Base-by-base conservation (phyloP, 1,140 invertebrate species). In the Berghia stephanieae region DNA sequence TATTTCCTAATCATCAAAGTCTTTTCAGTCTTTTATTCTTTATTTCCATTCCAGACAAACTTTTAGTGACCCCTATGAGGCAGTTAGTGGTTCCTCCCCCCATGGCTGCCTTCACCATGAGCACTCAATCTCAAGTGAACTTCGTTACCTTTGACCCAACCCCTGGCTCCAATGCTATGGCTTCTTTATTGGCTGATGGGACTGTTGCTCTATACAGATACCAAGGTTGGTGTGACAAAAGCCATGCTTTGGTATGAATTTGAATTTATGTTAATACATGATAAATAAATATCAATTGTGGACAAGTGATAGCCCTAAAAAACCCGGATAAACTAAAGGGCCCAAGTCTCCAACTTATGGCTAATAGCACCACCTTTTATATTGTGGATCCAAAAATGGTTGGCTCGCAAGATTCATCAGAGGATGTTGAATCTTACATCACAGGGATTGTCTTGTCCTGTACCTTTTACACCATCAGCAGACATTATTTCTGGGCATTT, bases 51-150 rank as follows among this genome's bases (percentile, higher is more conserved):
- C 40, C 79, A 86, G 92, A 91, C 63, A 92, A 92, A 82, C 75
- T 94, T 27, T 87, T 94, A 31, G 63, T 96, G 36, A 96, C 95
- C 16, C 91, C 92, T 63, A 95, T 96, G 82, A 91, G 92, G 81
- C 85, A 92, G 73, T 91, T 92, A 68, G 90, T 95, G 38, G 91
- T 96, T 8, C 96, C 96, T 52, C 96, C 96, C 5, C 96, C 96
- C 63, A 94, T 96, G 94, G 91, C 91, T 63, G 93, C 93, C 55
- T 91, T 92, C 75, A 89, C 91, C 82, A 83, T 95, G 40, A 81
- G 92, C 40, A 84, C 93, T 69, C 85, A 91, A 0, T 83, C 88
- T 66, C 83, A 91, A 80, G 90, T 94, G 6, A 93, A 60, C 36
- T 34, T 24, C 21, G 40, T 94, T 27, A 85, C 90, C 70, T 94